Conservation (phyloP, 2,888 invertebrate genomes). For the Microchrysa polita region DNA sequence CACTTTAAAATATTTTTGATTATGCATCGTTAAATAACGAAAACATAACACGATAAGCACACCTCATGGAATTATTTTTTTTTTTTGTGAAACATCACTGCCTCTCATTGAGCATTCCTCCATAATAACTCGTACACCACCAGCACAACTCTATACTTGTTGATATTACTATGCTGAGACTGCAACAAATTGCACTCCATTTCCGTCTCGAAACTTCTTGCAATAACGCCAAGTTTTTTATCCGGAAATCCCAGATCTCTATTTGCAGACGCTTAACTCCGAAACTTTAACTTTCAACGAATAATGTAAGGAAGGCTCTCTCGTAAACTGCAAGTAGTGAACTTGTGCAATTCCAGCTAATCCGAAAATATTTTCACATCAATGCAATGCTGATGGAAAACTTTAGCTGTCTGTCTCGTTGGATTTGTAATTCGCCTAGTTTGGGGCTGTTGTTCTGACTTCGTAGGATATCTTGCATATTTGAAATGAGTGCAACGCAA, state of each 20-base stretch:
- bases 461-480: background rate
- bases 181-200: constrained; percentile 3
- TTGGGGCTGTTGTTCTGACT: background rate
- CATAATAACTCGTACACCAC: no score
- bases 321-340: background rate
- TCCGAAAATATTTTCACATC: constrained; percentile 27
- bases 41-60: no score
- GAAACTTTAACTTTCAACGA: constrained; percentile 27
- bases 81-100: no score
- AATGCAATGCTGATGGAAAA: constrained; percentile 9
- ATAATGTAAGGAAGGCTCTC: constrained; percentile 3
- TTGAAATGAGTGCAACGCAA: no score
- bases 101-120: no score
- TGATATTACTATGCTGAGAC: constrained; percentile 6
- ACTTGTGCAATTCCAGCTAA: background rate
- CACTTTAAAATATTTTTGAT: no score
- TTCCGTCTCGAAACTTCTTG: background rate
- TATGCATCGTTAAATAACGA: no score
- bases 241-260: constrained; percentile 30
- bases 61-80: no score
- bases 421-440: background rate
- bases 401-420: background rate
- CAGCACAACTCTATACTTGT: no score
- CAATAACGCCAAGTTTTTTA: background rate
- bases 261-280: constrained; percentile 17